Evolutionary conservation across 1,140 invertebrate genomes (phyloP).

Genomic region (Epicauta chinensis): DNA sequence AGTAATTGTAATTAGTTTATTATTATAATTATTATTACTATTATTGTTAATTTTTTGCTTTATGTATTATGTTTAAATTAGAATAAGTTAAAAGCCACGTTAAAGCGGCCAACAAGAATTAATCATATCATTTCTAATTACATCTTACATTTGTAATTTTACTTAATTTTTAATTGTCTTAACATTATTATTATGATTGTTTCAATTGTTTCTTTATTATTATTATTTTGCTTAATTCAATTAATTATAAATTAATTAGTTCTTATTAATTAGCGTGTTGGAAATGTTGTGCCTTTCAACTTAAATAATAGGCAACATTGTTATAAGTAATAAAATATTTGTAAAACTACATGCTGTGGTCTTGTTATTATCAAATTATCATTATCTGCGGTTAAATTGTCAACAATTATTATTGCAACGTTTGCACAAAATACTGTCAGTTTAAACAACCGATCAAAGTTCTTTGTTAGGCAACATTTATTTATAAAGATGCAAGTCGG

Average conservation of each 20-base stretch:
- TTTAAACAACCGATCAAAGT: too few relatives aligned
- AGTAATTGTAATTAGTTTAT: background rate
- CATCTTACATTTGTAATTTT: background rate
- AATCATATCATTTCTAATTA: conserved; percentile 36
- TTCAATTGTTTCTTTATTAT: conserved; percentile 1
- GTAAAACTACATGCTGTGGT: background rate
- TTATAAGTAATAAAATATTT: background rate
- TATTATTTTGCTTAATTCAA: background rate
- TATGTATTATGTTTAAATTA: conserved; percentile 17
- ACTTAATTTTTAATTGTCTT: conserved; percentile 9
- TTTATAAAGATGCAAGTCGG: too few relatives aligned
- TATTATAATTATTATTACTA: background rate
- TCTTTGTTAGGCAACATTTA: too few relatives aligned
- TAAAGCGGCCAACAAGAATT: conserved; percentile 34
- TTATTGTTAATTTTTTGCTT: conserved; percentile 9
- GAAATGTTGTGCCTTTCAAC: conserved; percentile 7
- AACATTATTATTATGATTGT: conserved; percentile 5
- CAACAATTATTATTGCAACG: too few relatives aligned
- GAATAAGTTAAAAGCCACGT: conserved; percentile 14
- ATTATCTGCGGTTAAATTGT: too few relatives aligned
- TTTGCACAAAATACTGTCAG: too few relatives aligned
- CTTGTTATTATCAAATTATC: too few relatives aligned
- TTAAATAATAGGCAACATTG: background rate
- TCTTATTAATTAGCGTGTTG: conserved; percentile 7
- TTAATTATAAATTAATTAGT: conserved; percentile 1